Conservation (phyloP, 2,797 vertebrate species). For the Mus minutoides region DNA sequence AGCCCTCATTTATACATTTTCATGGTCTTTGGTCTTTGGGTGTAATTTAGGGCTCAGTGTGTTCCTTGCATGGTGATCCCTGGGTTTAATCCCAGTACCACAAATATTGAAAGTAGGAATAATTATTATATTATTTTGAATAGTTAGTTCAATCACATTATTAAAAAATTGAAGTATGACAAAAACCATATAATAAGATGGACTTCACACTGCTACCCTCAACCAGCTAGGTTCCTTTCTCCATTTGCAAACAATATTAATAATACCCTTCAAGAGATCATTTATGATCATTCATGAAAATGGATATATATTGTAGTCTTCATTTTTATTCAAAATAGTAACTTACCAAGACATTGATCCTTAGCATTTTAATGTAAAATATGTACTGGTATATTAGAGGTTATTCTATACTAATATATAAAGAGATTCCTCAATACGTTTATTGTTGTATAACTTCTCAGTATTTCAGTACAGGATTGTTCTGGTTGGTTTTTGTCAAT, state of each 20-base stretch:
- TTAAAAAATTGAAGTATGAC: conserved; percentile 17
- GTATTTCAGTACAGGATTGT: conserved; percentile 23
- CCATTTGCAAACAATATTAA: conserved; percentile 18
- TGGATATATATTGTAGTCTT: not conserved
- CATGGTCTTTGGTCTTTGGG: not conserved
- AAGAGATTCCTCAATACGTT: not conserved
- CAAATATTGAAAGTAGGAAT: not conserved
- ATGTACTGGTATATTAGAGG: not conserved
- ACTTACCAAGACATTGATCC: conserved; percentile 1
- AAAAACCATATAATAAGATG: not conserved
- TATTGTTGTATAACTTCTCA: not conserved
- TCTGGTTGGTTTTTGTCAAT: not conserved
- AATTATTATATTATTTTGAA: not conserved
- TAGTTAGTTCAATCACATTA: not conserved
- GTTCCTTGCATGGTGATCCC: not conserved
- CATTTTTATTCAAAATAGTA: not conserved
- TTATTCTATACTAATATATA: not conserved
- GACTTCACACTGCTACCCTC: not conserved
- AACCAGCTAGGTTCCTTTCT: not conserved
- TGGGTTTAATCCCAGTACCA: not conserved
- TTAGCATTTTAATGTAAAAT: conserved; percentile 47
- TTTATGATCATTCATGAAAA: not conserved
- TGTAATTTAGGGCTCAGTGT: not conserved
- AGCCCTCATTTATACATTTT: not conserved
- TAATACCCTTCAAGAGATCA: conserved; percentile 55